Evolutionary conservation across 2,888 invertebrate species (phyloP), one percentile per base, ranked within the genome.

Genomic region (Entomobrya multifasciata): DNA sequence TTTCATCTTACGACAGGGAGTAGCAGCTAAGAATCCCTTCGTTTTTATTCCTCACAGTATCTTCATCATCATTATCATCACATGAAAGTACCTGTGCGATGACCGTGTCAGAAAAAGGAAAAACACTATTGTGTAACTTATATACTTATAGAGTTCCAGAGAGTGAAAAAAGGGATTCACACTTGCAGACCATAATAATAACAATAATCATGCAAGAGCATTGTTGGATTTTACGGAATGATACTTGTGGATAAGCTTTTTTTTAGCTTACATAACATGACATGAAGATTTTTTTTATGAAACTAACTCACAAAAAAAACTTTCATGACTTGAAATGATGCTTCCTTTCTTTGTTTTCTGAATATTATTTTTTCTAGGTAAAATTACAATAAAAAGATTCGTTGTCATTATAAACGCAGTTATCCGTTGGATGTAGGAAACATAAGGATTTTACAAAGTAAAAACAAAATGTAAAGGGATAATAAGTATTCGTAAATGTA

Each of bases 11-110:
- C 36, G 36, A 36, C 36, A 36, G 5, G 8, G 5, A 36, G 8
- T 8, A 36, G 8, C 36, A 36, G 4, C 5, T 6, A 41, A 67
- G 67, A 67, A 44, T 67, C 67, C 44, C 67, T 67, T 67, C 22
- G 41, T 6, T 67, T 44, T 67, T 67, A 67, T 67, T 44, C 67
- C 67, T 67, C 67, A 67, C 44, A 44, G 44, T 44, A 67, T 47
- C 22, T 8, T 65, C 65, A 65, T 65, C 17, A 36, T 65, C 36
- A 67, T 67, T 67, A 67, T 47, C 20, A 67, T 41, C 17, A 41
- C n/a, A 41, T 17, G 25, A 41, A 67, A 44, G 67, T 67, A 67
- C 67, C 67, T 67, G 67, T 67, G 67, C 67, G 67, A 67, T 67
- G 67, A 67, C 67, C 67, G 44, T 67, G 67, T 47, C 67, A 67